Conservation (phyloP, 2,888 invertebrate genomes). For the Prenolepis imparis region DNA sequence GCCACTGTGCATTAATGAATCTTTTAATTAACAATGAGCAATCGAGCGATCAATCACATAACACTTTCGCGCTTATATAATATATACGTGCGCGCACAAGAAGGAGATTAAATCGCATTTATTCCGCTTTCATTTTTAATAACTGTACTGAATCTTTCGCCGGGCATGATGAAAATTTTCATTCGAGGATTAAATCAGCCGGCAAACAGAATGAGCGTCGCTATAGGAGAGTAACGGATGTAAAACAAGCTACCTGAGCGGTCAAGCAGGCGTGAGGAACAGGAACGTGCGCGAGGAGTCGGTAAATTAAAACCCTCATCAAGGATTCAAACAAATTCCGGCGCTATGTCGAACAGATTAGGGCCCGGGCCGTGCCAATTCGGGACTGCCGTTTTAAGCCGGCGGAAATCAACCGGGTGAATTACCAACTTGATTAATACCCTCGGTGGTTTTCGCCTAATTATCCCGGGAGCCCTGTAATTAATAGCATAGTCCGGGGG, state of each 20-base stretch:
- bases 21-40: slow-evolving; percentile 21
- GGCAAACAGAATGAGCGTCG: slow-evolving; percentile 18
- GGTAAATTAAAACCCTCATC: slow-evolving; percentile 75
- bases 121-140: slow-evolving; percentile 2
- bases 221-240: slow-evolving; percentile 19
- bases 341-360: slow-evolving; percentile 65
- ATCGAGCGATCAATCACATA: background rate
- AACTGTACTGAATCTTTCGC: background rate
- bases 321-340: slow-evolving; percentile 79
- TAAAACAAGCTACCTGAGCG: slow-evolving; percentile 38
- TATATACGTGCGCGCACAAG: background rate
- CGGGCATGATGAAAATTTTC: background rate
- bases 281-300: slow-evolving; percentile 55
- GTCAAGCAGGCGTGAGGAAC: slow-evolving; percentile 29
- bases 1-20: background rate
- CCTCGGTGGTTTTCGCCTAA: slow-evolving; percentile 79
- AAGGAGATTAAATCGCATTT: background rate
- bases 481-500: slow-evolving; percentile 51
- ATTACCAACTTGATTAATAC: slow-evolving; percentile 69
- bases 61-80: background rate
- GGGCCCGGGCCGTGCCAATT: slow-evolving; percentile 60
- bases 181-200: background rate
- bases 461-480: slow-evolving; percentile 71
- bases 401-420: slow-evolving; percentile 52
- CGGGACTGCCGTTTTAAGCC: slow-evolving; percentile 62